Evolutionary conservation across 2,113 vertebrate species (phyloP).

Genomic region (Ictidomys tridecemlineatus): DNA sequence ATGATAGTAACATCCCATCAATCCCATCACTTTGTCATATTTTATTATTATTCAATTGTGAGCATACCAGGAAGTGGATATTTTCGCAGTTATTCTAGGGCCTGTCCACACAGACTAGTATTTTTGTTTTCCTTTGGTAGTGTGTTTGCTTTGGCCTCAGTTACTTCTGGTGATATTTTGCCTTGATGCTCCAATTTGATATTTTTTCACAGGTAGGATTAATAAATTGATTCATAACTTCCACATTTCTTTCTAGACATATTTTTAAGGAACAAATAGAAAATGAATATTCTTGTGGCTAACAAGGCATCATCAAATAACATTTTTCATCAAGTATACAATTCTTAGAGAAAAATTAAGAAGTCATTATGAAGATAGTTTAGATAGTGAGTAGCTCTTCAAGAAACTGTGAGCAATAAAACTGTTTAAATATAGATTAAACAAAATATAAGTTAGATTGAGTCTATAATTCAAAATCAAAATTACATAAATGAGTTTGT

Average conservation of each 20-base stretch:
- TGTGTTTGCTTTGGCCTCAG: neutral
- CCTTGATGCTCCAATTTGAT: neutral
- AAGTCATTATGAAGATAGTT: neutral
- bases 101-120: neutral
- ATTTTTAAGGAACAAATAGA: neutral
- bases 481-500: constrained; percentile 51
- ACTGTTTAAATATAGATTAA: constrained; percentile 75
- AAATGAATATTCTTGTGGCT: neutral
- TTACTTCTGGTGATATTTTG: neutral
- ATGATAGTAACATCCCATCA: neutral
- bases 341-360: neutral
- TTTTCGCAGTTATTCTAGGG: neutral
- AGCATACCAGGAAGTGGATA: neutral
- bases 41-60: neutral
- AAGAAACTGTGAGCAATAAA: constrained; percentile 11
- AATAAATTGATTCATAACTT: neutral
- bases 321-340: neutral
- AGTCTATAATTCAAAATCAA: neutral
- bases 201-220: neutral
- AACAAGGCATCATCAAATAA: neutral
- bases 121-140: neutral
- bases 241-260: neutral
- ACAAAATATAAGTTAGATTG: constrained; percentile 73
- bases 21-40: neutral
- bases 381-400: neutral